Percentiles rank a stretch among this genome's conserved stretches.
Evolutionary conservation across 2,888 invertebrate species (phyloP).

Genomic region (Chesias legatella): DNA sequence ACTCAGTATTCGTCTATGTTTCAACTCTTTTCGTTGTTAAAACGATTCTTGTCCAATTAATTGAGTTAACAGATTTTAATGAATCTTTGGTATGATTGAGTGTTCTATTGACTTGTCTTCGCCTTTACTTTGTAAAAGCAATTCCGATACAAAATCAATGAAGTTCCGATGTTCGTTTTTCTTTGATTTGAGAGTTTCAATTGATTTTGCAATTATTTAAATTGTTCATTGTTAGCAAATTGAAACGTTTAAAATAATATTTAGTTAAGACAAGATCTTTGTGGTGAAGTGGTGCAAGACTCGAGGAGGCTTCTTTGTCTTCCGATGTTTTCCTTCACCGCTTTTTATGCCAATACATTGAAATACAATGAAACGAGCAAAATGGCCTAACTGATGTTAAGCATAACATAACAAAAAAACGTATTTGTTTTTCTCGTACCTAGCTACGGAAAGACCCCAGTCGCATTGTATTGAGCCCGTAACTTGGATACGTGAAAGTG

Average conservation of each 20-base stretch:
- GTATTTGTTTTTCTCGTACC: too few species aligned
- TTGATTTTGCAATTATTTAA: constrained; percentile 26
- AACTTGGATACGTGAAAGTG: too few species aligned
- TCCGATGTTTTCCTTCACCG: too few species aligned
- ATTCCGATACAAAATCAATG: constrained; percentile 28
- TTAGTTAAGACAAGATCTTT: too few species aligned
- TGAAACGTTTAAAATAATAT: constrained; percentile 3
- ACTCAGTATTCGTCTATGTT: background rate
- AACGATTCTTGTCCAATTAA: constrained; percentile 38
- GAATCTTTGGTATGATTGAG: constrained; percentile 37
- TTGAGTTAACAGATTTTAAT: constrained; percentile 41
- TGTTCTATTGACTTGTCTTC: constrained; percentile 32
- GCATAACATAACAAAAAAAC: too few species aligned
- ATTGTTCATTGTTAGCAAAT: constrained; percentile 15
- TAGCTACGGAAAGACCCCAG: too few species aligned
- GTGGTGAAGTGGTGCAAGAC: too few species aligned
- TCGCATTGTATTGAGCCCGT: too few species aligned
- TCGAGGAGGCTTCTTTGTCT: too few species aligned
- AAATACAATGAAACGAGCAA: too few species aligned
- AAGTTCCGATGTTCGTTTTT: constrained; percentile 35
- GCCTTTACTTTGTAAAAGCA: constrained; percentile 29
- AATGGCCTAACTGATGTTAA: too few species aligned
- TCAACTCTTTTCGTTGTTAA: constrained; percentile 19
- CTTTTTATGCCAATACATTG: too few species aligned
- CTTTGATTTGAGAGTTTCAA: constrained; percentile 31